Conservation (phyloP, 2,888 invertebrate species). For the Dioctria linearis region DNA sequence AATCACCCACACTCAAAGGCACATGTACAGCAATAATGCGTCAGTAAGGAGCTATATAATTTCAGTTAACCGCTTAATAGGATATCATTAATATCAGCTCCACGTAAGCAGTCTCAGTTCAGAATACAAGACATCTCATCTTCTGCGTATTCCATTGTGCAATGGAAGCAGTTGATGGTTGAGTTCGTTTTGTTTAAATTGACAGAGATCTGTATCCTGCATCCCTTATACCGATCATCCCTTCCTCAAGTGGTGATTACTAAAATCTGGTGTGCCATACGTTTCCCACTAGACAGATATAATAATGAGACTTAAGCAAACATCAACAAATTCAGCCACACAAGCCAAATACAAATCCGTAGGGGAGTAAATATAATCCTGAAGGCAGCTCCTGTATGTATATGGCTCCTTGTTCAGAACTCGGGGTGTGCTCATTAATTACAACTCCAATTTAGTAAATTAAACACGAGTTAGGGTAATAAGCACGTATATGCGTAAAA, state of each 20-base stretch:
- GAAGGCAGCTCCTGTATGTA: not conserved
- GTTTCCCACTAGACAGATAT: conserved; percentile 40
- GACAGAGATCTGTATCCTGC: conserved; percentile 27
- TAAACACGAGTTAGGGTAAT: conserved; percentile 55
- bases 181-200: conserved; percentile 36
- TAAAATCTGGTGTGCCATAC: conserved; percentile 48
- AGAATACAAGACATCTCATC: too few species aligned
- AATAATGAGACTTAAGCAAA: conserved; percentile 52
- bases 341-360: conserved; percentile 51
- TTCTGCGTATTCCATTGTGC: conserved; percentile 9
- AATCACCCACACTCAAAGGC: conserved; percentile 52
- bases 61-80: conserved; percentile 57
- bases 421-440: conserved; percentile 57
- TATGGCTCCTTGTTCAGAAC: not conserved
- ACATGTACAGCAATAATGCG: conserved; percentile 51
- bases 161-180: conserved; percentile 14
- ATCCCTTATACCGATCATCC: not conserved
- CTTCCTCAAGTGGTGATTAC: conserved; percentile 29
- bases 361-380: conserved; percentile 43
- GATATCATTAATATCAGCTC: conserved; percentile 53
- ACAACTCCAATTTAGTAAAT: conserved; percentile 58
- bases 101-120: conserved; percentile 11
- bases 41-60: conserved; percentile 53
- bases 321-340: conserved; percentile 54
- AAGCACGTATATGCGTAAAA: conserved; percentile 56